phyloP scores from a whole-genome alignment of 2,888 invertebrate species.

The Drosophila paranaensis region DNA sequence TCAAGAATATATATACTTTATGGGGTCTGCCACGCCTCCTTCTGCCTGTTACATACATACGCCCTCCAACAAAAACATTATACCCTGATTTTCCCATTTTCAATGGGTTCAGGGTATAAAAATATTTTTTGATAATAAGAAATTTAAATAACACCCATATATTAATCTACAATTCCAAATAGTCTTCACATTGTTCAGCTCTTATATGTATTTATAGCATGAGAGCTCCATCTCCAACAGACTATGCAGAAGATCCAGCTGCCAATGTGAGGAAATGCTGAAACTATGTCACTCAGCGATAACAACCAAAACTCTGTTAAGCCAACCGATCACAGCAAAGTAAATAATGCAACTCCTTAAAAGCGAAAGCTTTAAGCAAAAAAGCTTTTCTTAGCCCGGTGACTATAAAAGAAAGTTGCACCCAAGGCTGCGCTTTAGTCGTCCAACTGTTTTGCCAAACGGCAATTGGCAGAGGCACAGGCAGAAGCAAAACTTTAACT shows the following conservation, averaged over 20 bases:
- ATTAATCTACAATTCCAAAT: too few species aligned
- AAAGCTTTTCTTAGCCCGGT: slow-evolving; percentile 24
- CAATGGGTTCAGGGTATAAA: too few species aligned
- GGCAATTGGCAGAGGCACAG: background rate
- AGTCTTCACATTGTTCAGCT: too few species aligned
- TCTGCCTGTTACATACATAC: too few species aligned
- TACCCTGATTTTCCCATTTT: too few species aligned
- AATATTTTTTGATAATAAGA: too few species aligned
- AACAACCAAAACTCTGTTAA: slow-evolving; percentile 16
- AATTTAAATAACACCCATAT: too few species aligned
- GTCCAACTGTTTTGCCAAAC: slow-evolving; percentile 12
- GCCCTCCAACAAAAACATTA: too few species aligned
- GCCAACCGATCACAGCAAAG: background rate
- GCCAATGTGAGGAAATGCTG: background rate
- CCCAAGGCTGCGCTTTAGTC: slow-evolving; percentile 40
- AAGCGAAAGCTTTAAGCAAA: slow-evolving; percentile 27
- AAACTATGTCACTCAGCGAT: slow-evolving; percentile 20
- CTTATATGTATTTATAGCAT: too few species aligned
- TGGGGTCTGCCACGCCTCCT: too few species aligned
- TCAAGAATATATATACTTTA: too few species aligned
- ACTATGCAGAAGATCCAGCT: background rate
- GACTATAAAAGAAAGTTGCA: slow-evolving; percentile 36
- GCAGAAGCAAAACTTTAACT: background rate
- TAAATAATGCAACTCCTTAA: slow-evolving; percentile 1
- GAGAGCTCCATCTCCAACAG: background rate